Conservation (phyloP, 2,888 invertebrate species). For the Eretmocerus hayati region DNA sequence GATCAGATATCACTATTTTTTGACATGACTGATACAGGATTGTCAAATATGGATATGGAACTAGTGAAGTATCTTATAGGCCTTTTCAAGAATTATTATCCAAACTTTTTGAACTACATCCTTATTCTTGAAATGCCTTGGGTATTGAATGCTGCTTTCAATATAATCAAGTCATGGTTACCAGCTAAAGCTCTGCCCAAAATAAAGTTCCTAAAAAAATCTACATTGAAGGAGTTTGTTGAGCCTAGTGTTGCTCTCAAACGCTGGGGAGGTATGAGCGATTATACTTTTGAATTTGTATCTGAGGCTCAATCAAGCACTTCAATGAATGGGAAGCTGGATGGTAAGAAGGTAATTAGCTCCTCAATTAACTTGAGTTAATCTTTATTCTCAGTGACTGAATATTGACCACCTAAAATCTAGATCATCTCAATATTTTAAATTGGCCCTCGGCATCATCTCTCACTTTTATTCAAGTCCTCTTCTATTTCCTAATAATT, state of each 20-base stretch:
- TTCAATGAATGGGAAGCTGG: conserved; percentile 39
- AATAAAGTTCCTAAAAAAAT: conserved; percentile 77
- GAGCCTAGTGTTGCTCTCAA: conserved; percentile 65
- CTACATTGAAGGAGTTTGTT: conserved; percentile 67
- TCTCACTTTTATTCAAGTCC: too few species aligned
- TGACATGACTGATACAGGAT: conserved; percentile 82
- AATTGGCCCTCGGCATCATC: too few species aligned
- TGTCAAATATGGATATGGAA: conserved; percentile 88
- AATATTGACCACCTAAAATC: too few species aligned
- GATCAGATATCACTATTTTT: conserved; percentile 78
- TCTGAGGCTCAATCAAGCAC: conserved; percentile 50
- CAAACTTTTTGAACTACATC: conserved; percentile 79
- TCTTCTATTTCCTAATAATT: too few species aligned
- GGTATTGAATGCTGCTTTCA: conserved; percentile 86
- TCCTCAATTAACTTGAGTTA: too few species aligned
- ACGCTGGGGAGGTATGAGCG: conserved; percentile 75
- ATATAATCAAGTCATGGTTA: conserved; percentile 78
- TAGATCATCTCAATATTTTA: too few species aligned
- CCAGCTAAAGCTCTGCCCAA: conserved; percentile 83
- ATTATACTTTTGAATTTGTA: conserved; percentile 65
- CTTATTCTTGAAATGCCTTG: conserved; percentile 91
- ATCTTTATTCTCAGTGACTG: too few species aligned
- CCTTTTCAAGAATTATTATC: conserved; percentile 83
- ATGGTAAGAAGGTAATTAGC: conserved; percentile 50
- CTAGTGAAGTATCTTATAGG: conserved; percentile 80